Conservation (phyloP, 2,113 vertebrate genomes). For the Alosa alosa region DNA sequence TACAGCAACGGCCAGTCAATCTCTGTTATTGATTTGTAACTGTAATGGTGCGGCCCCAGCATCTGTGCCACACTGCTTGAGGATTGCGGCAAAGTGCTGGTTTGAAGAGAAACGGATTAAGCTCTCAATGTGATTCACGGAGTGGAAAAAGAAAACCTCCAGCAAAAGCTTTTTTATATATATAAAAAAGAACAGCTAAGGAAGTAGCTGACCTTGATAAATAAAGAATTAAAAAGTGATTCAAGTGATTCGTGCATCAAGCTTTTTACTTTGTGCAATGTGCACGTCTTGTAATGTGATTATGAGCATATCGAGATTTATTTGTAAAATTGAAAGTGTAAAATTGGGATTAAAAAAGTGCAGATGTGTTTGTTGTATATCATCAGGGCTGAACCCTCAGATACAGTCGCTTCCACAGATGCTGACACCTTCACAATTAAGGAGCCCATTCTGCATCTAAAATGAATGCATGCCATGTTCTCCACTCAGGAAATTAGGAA, state of each 20-base stretch:
- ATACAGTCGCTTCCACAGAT: not conserved
- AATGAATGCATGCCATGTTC: not conserved
- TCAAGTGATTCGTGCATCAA: not conserved
- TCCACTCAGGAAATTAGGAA: not conserved
- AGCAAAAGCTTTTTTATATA: not conserved
- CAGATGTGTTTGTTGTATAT: not conserved
- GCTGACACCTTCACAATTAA: too few species aligned
- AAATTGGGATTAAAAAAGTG: not conserved
- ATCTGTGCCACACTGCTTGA: not conserved
- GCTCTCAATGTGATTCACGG: not conserved
- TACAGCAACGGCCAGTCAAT: slow-evolving; percentile 50
- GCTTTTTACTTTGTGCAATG: not conserved
- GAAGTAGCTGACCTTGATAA: not conserved
- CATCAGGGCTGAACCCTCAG: not conserved
- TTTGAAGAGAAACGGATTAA: slow-evolving; percentile 10
- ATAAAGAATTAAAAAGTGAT: not conserved
- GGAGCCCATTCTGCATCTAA: not conserved
- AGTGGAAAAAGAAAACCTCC: slow-evolving; percentile 30
- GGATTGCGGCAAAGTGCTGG: not conserved
- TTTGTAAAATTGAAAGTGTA: not conserved
- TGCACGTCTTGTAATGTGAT: not conserved
- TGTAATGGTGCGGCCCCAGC: slow-evolving; percentile 36
- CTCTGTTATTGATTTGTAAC: slow-evolving; percentile 52
- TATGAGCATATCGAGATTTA: not conserved
- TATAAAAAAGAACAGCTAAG: not conserved